phyloP scores from a whole-genome alignment of 2,113 vertebrate species.

The Nycticebus coucang region DNA sequence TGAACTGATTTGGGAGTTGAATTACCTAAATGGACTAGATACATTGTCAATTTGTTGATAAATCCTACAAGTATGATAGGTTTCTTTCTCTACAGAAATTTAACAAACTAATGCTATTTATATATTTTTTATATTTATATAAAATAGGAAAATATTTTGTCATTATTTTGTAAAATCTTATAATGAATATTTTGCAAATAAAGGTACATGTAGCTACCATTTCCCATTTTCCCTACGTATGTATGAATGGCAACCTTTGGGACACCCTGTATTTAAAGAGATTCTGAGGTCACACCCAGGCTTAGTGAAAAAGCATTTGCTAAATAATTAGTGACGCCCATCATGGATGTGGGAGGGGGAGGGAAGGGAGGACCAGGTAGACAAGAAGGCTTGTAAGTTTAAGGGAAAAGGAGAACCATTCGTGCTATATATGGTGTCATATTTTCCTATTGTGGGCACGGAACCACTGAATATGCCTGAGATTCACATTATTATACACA shows the following conservation, averaged over 20 bases:
- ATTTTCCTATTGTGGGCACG: neutral
- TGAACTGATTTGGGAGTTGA: neutral
- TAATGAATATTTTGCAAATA: too few species aligned
- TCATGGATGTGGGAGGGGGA: neutral
- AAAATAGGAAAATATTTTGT: too few species aligned
- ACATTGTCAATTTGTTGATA: neutral
- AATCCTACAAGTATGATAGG: neutral
- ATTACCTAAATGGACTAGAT: neutral
- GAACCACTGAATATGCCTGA: neutral
- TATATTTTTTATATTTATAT: too few species aligned
- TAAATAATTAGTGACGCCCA: neutral
- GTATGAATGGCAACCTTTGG: too few species aligned
- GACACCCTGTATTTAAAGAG: neutral
- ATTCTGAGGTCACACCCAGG: neutral
- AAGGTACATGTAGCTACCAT: too few species aligned
- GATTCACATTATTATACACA: neutral
- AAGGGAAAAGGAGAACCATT: neutral
- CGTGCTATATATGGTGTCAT: neutral
- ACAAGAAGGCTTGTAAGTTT: neutral
- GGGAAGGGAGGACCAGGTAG: rapidly evolving
- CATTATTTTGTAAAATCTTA: too few species aligned
- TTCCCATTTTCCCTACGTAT: too few species aligned
- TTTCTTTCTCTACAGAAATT: neutral
- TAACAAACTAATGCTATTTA: too few species aligned
- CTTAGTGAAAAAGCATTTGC: neutral